phyloP scores from a whole-genome alignment of 2,888 invertebrate species.

The Stenotaenia linearis region DNA sequence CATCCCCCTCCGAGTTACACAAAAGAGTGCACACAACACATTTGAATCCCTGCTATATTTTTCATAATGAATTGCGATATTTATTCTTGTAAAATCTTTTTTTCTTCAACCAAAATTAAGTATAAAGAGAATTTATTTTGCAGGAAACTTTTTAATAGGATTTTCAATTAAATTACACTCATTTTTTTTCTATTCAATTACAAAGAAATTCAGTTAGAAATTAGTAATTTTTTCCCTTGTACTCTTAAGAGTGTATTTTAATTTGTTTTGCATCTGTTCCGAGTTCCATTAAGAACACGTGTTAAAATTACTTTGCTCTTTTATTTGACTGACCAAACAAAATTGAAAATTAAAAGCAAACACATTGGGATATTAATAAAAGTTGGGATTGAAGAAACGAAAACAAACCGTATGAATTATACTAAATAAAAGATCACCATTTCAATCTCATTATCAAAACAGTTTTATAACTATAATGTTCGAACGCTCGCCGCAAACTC shows the following conservation, averaged over 20 bases:
- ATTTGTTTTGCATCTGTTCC: slow-evolving; percentile 19
- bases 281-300: slow-evolving; percentile 13
- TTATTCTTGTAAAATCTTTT: not conserved
- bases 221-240: not conserved
- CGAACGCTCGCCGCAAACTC: too few species aligned
- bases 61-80: not conserved
- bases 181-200: slow-evolving; percentile 1
- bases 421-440: too few species aligned
- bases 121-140: not conserved
- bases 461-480: too few species aligned
- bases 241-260: slow-evolving; percentile 4
- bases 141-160: not conserved
- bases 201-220: slow-evolving; percentile 11
- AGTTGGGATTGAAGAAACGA: not conserved
- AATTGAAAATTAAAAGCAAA: slow-evolving; percentile 19
- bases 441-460: too few species aligned
- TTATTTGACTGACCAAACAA: slow-evolving; percentile 19
- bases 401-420: not conserved
- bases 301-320: slow-evolving; percentile 15
- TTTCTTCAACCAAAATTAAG: not conserved
- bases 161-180: not conserved
- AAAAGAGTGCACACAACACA: slow-evolving; percentile 1
- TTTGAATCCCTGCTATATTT: not conserved
- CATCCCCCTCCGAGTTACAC: slow-evolving; percentile 15
- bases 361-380: slow-evolving; percentile 6